Conservation (phyloP, 2,888 invertebrate genomes). For the Lasioglossum pauxillum region DNA sequence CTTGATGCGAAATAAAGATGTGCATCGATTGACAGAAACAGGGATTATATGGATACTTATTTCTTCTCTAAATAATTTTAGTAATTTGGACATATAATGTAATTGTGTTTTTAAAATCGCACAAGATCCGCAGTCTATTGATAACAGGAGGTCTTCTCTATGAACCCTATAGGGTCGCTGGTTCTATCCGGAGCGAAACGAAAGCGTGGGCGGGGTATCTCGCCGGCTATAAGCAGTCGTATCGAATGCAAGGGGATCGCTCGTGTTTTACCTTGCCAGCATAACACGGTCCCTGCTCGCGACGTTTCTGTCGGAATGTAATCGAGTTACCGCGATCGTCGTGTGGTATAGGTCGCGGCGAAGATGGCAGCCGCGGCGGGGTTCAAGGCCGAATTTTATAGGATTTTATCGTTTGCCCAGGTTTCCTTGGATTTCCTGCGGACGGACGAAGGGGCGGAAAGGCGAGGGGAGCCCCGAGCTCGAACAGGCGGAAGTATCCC, state of each 20-base stretch:
- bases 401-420: conserved; percentile 36
- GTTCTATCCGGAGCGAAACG: neutral
- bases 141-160: neutral
- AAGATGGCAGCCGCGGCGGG: conserved; percentile 3
- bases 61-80: too few relatives aligned
- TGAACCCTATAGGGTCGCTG: neutral
- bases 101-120: too few relatives aligned
- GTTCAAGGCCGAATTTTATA: conserved; percentile 56
- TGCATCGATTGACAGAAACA: too few relatives aligned
- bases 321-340: conserved; percentile 41
- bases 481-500: neutral
- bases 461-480: neutral
- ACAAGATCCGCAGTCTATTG: too few relatives aligned
- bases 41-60: too few relatives aligned
- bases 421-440: conserved; percentile 19
- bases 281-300: neutral
- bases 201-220: neutral
- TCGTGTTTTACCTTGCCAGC: neutral
- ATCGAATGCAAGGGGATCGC: neutral
- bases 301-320: conserved; percentile 41
- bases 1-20: too few relatives aligned
- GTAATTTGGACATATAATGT: too few relatives aligned
- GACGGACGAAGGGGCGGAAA: neutral
- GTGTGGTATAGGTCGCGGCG: conserved; percentile 42
- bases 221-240: neutral